A percentile compares a stretch with the other conserved stretches of the same genome.
phyloP scores from a whole-genome alignment of 2,797 vertebrate genomes.

The Anas acuta region DNA sequence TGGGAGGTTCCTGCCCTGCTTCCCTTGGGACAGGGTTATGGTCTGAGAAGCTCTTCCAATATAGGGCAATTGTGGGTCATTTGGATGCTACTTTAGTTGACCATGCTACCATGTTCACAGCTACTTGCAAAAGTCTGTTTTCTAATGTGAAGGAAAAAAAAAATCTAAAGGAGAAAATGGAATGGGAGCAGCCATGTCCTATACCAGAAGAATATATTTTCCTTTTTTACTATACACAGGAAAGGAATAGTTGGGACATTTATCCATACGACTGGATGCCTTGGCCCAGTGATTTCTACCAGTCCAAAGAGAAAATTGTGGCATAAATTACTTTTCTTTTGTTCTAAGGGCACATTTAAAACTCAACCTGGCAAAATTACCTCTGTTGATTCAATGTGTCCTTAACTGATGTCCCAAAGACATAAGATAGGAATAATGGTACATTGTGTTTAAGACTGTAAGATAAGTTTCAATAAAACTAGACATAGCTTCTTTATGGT shows the following conservation, averaged over 20 bases:
- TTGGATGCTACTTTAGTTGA: background rate
- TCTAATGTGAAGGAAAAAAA: background rate
- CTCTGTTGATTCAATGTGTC: background rate
- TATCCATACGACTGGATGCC: background rate
- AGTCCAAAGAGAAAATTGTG: background rate
- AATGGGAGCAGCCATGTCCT: background rate
- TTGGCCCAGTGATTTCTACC: background rate
- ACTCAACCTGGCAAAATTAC: background rate
- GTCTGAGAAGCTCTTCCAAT: rapidly evolving
- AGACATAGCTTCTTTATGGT: background rate
- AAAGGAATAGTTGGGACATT: background rate
- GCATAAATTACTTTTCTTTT: background rate
- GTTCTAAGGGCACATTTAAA: background rate
- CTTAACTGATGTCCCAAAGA: background rate
- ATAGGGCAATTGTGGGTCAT: background rate
- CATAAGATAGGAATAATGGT: background rate
- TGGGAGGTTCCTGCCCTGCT: background rate
- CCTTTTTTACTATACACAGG: background rate
- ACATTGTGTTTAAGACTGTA: conserved; percentile 21
- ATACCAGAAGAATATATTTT: background rate
- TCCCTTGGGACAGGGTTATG: background rate
- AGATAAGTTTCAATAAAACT: background rate
- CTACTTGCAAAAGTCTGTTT: background rate
- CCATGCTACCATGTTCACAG: background rate
- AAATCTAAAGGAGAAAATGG: background rate